Evolutionary conservation across 2,113 vertebrate species (phyloP), one percentile per base, ranked within the genome.

Genomic region (Trematocara nigrifrons): DNA sequence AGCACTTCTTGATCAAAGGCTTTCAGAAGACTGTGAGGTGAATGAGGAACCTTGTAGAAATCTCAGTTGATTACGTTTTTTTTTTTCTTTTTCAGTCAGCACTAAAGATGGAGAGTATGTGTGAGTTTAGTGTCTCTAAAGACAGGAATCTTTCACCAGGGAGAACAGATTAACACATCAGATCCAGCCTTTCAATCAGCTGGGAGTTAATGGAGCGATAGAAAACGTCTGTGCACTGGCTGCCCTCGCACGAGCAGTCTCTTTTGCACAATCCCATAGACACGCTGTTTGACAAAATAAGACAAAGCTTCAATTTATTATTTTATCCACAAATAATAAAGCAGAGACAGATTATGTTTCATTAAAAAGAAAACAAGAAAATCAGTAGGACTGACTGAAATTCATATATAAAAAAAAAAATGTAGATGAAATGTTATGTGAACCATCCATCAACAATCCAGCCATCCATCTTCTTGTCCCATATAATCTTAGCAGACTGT

Each of bases 1-100:
- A 95, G 95, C 93, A 87, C 91, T 90, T 92, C 92, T 91, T 95
- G 93, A 95, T 95, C 95, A 95, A 95, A 95, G 94, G 91, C 89
- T 94, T 93, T 93, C 79, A 85, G 40, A 71, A 87, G 87, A 92
- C 91, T 83, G 89, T 54, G 79, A 91, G 90, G 90, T 93, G 92
- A 94, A 93, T 52, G 89, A 91, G 86, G 56, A 92, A 89, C 89
- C 85, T 94, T 88, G 92, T 92, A 90, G 54, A 89, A 89, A 87
- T 94, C 90, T 91, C 90, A 61, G 33, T 90, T 93, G 93, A 93
- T 92, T 89, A 89, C 77, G 2, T 9, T n/a, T 45, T 56, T 56
- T 87, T 59, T 52, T 79, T 31, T 6, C 77, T 80, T 64, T 64
- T 52, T 79, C 31, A 66, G 81, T 78, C 79, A 77, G 83, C 16